Conservation (phyloP, 2,888 invertebrate genomes). For the Hemaris fuciformis region DNA sequence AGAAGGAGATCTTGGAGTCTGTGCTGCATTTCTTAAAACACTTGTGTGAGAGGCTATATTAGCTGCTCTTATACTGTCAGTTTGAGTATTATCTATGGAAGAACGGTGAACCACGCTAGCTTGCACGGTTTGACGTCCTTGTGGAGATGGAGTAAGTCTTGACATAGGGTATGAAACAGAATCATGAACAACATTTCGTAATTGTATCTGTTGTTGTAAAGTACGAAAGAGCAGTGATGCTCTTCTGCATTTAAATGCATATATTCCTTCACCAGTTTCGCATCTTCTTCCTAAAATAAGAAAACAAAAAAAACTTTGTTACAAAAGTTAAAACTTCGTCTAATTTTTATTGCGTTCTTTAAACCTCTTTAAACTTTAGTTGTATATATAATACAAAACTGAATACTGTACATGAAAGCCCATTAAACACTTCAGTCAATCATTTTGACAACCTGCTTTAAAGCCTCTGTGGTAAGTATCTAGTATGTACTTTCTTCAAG, state of each 20-base stretch:
- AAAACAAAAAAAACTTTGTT: no score
- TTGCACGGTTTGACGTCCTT: constrained; percentile 66
- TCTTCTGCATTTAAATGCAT: constrained; percentile 93
- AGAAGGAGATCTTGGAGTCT: constrained; percentile 75
- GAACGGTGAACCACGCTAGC: constrained; percentile 71
- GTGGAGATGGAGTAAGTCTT: constrained; percentile 60
- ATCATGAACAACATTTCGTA: constrained; percentile 76
- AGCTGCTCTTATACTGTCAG: constrained; percentile 44
- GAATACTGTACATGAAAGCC: no score
- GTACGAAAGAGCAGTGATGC: constrained; percentile 93
- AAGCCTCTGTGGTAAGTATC: no score
- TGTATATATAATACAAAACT: no score
- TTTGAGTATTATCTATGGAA: constrained; percentile 68
- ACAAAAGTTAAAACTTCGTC: no score
- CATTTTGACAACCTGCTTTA: no score
- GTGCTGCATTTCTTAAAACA: constrained; percentile 45
- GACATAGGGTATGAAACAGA: constrained; percentile 64
- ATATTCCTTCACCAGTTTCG: constrained; percentile 96
- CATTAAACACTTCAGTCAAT: no score
- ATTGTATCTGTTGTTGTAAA: constrained; percentile 92
- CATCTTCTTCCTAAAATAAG: constrained; percentile 84
- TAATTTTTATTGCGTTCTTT: no score
- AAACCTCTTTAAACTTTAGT: no score
- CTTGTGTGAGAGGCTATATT: constrained; percentile 38
- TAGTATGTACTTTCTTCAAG: no score